phyloP scores from a whole-genome alignment of 2,888 invertebrate species.

The Pollenia griseotomentosa region DNA sequence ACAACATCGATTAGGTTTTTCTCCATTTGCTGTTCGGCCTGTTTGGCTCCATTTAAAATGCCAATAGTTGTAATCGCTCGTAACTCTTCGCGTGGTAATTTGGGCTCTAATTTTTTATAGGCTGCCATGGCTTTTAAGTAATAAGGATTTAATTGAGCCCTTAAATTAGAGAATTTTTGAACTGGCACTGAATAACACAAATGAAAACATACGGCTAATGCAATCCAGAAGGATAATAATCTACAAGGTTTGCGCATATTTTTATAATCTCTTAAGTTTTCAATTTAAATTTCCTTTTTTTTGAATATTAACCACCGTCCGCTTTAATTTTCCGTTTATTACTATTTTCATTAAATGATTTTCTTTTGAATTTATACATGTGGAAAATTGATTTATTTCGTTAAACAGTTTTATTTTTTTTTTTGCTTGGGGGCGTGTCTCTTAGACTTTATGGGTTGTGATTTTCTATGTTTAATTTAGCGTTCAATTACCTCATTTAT shows the following conservation, averaged over 20 bases:
- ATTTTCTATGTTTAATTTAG: constrained; percentile 64
- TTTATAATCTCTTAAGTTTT: not conserved
- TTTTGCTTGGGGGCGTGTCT: constrained; percentile 60
- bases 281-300: constrained; percentile 59
- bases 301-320: constrained; percentile 27
- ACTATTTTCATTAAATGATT: constrained; percentile 54
- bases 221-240: constrained; percentile 52
- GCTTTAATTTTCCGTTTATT: constrained; percentile 43
- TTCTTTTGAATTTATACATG: constrained; percentile 58
- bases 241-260: constrained; percentile 71
- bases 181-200: constrained; percentile 72
- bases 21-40: constrained; percentile 81
- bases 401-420: not conserved
- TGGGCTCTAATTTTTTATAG: constrained; percentile 80
- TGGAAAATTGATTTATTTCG: constrained; percentile 4
- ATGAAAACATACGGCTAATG: constrained; percentile 58
- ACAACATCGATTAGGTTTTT: constrained; percentile 78
- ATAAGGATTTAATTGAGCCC: constrained; percentile 78
- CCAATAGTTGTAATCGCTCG: constrained; percentile 80
- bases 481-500: constrained; percentile 70
- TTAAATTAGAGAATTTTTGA: constrained; percentile 59
- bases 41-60: constrained; percentile 81
- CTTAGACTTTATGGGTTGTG: constrained; percentile 69
- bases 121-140: constrained; percentile 80
- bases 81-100: constrained; percentile 79